These are phyloP conservation scores for Amphilophus citrinellus DNA, from an alignment of 2,113 vertebrate species.

Conservation along the genomic window DNA sequence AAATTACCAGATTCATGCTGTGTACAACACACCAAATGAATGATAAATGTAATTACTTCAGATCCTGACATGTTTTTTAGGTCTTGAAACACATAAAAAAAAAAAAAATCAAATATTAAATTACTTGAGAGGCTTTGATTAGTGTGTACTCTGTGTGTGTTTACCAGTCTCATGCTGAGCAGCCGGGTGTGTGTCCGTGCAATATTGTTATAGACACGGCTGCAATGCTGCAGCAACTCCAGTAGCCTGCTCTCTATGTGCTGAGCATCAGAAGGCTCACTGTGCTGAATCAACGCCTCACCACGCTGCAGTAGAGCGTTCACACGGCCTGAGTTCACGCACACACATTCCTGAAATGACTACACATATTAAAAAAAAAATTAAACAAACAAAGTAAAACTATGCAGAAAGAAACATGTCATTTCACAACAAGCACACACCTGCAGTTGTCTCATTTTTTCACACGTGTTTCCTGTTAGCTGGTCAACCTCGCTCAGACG, in stretches of 20 bases:
- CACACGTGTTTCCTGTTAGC: constrained; percentile 71
- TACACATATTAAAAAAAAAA: constrained; percentile 38
- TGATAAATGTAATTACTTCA: not conserved
- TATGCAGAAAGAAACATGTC: not conserved
- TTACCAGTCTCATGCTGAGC: constrained; percentile 87
- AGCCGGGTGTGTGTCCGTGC: constrained; percentile 82
- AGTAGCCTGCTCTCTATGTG: constrained; percentile 79
- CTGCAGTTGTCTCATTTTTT: constrained; percentile 82
- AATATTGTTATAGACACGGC: constrained; percentile 79
- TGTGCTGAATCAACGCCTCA: constrained; percentile 82
- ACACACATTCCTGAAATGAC: constrained; percentile 84
- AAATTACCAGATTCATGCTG: not conserved
- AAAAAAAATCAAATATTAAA: not conserved
- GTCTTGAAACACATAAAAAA: not conserved
- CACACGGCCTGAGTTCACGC: constrained; percentile 74
- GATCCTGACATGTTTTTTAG: not conserved
- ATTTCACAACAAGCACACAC: constrained; percentile 51
- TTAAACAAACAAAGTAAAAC: not conserved
- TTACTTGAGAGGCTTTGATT: not conserved
- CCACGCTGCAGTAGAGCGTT: constrained; percentile 79
- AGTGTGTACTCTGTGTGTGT: not conserved
- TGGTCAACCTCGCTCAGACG: constrained; percentile 79
- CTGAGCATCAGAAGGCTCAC: constrained; percentile 72
- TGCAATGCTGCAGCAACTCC: constrained; percentile 80
- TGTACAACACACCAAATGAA: not conserved